Percentiles rank a stretch among this genome's conserved stretches.
These are phyloP conservation scores for Nannoperca obscura DNA, from an alignment of 2,797 vertebrate genomes.

Conservation along the genomic window DNA sequence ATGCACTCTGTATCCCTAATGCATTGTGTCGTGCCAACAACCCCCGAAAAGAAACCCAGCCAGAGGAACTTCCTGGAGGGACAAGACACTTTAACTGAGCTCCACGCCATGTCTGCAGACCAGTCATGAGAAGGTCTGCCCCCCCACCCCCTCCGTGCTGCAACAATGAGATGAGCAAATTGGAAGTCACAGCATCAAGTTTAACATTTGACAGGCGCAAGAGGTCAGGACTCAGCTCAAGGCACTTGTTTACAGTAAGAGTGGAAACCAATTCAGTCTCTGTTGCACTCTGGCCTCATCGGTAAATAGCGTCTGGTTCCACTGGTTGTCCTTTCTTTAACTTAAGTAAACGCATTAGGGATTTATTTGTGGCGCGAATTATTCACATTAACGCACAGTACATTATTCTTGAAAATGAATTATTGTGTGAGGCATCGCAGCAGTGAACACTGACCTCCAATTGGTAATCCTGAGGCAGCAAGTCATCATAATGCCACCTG, in stretches of 20 bases:
- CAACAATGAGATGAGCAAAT: slow-evolving; percentile 65
- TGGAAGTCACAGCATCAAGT: slow-evolving; percentile 68
- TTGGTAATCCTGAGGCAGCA: background rate
- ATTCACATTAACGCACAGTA: too few species aligned
- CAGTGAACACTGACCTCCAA: background rate
- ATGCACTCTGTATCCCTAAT: slow-evolving; percentile 62
- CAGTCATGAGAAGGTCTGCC: slow-evolving; percentile 51
- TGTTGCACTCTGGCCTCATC: slow-evolving; percentile 43
- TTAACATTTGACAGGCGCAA: slow-evolving; percentile 67
- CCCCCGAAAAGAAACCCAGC: slow-evolving; percentile 53
- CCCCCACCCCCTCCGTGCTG: slow-evolving; percentile 7
- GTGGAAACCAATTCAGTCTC: slow-evolving; percentile 51
- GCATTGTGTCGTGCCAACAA: slow-evolving; percentile 60
- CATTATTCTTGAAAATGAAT: background rate
- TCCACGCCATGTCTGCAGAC: slow-evolving; percentile 50
- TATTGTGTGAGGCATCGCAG: background rate
- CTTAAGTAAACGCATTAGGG: slow-evolving; percentile 1
- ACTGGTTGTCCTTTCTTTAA: slow-evolving; percentile 34
- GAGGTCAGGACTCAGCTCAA: slow-evolving; percentile 66
- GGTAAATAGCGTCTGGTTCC: slow-evolving; percentile 36
- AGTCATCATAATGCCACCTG: background rate
- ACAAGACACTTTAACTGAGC: slow-evolving; percentile 58
- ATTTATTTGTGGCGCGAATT: background rate
- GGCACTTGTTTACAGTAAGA: slow-evolving; percentile 71
- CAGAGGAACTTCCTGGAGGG: slow-evolving; percentile 60